phyloP scores from a whole-genome alignment of 2,113 vertebrate species.

The Albula glossodonta region DNA sequence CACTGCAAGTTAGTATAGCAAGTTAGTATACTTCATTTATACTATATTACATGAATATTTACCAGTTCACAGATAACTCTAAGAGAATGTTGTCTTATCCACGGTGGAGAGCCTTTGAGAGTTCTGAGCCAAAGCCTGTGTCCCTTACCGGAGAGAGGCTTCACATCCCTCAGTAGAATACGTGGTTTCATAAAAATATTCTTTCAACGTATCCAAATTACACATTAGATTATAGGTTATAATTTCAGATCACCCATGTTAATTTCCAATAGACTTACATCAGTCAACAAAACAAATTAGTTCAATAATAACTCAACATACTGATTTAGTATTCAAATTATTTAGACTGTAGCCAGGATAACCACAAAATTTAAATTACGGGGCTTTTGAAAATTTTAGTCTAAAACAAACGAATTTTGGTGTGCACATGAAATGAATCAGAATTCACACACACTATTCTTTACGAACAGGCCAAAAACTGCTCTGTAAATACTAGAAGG shows the following conservation, averaged over 20 bases:
- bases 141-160: constrained; percentile 7
- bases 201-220: neutral
- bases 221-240: neutral
- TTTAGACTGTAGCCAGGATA: neutral
- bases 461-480: constrained; percentile 1
- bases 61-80: neutral
- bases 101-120: neutral
- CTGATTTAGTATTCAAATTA: constrained; percentile 29
- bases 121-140: neutral
- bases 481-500: neutral
- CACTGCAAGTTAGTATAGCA: neutral
- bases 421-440: neutral
- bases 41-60: neutral
- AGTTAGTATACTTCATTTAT: neutral
- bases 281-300: neutral
- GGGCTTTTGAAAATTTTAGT: constrained; percentile 7
- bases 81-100: neutral
- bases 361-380: neutral
- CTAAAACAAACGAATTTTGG: neutral
- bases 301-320: constrained; percentile 8
- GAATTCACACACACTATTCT: neutral
- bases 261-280: neutral
- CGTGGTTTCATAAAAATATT: neutral
- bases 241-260: neutral
- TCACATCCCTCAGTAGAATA: neutral